Base-by-base conservation (phyloP, 2,888 invertebrate species). In the Reticulitermes lucifugus region DNA sequence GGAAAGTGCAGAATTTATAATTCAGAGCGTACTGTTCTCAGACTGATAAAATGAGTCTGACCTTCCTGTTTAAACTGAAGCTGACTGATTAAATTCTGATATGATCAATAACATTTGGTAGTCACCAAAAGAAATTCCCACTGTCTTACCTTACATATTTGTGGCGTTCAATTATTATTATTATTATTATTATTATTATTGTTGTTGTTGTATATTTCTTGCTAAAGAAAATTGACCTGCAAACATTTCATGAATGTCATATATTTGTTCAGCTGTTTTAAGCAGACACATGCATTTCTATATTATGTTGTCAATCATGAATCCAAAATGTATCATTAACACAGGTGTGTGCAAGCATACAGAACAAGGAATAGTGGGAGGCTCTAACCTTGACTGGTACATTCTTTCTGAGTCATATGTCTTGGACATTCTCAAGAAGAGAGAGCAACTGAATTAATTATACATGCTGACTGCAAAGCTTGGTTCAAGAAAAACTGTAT, bases 251-350 rank as follows among this genome's bases (percentile, higher is more conserved):
- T 73, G 73, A 73, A 73, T 18, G 41, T 41, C 73, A 41, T 73
- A 41, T 41, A 41, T 73, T 41, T 73, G 73, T 73, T 73, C 41
- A 73, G 35, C 25, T 41, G 41, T 73, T 41, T 73, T 29, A 18
- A 41, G 73, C 7, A 41, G 18, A 18, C 41, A 35, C 41, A 35
- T 65, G 65, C 65, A 65, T 65, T 65, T 65, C 18, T 73, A 41
- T 73, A 41, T 73, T 41, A 73, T 73, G 73, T 73, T 29, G 21
- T 41, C 14, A 73, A 35, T 73, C 14, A 12, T 73, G 41, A 73
- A 73, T 73, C 73, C 73, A 73, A 41, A 35, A 73, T 35, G 73
- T 73, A 41, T 41, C 73, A 73, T 73, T 73, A 73, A 73, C 10
- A 65, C 12, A 73, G 41, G 21, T 18, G 14, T 41, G 35, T 73